Percentiles rank a stretch among this genome's conserved stretches.
phyloP scores from a whole-genome alignment of 2,888 invertebrate species.

The Heteromyza rotundicornis region DNA sequence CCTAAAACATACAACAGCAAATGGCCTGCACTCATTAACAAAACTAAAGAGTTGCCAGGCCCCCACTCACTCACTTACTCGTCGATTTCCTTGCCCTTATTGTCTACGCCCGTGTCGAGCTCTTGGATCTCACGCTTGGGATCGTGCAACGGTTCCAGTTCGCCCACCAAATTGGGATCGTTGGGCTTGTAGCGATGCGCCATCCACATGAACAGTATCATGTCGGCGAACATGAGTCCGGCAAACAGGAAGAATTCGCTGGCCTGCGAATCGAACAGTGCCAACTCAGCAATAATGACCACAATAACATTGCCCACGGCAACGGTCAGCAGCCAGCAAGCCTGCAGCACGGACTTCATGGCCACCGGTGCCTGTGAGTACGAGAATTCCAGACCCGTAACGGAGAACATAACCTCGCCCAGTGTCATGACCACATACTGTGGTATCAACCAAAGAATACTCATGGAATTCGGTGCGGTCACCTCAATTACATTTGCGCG shows the following conservation, averaged over 20 bases:
- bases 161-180: constrained; percentile 40
- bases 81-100: constrained; percentile 40
- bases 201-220: constrained; percentile 81
- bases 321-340: constrained; percentile 91
- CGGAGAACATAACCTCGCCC: constrained; percentile 71
- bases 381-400: constrained; percentile 75
- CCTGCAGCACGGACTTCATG: constrained; percentile 94
- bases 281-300: constrained; percentile 82
- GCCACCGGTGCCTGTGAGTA: constrained; percentile 73
- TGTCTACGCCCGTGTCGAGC: constrained; percentile 41
- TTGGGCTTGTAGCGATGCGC: constrained; percentile 74
- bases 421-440: constrained; percentile 73
- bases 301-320: constrained; percentile 95
- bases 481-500: constrained; percentile 32
- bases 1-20: constrained; percentile 23
- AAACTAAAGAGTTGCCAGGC: no score
- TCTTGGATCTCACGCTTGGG: constrained; percentile 27
- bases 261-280: constrained; percentile 79
- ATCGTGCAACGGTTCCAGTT: constrained; percentile 35
- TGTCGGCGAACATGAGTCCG: constrained; percentile 83
- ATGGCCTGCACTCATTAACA: no score
- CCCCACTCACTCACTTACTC: constrained; percentile 32
- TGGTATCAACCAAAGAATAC: constrained; percentile 71
- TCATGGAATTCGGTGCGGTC: constrained; percentile 64
- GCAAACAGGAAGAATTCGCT: constrained; percentile 90